These are phyloP conservation scores for Phania funesta DNA, from an alignment of 2,888 invertebrate genomes.

Conservation along the genomic window DNA sequence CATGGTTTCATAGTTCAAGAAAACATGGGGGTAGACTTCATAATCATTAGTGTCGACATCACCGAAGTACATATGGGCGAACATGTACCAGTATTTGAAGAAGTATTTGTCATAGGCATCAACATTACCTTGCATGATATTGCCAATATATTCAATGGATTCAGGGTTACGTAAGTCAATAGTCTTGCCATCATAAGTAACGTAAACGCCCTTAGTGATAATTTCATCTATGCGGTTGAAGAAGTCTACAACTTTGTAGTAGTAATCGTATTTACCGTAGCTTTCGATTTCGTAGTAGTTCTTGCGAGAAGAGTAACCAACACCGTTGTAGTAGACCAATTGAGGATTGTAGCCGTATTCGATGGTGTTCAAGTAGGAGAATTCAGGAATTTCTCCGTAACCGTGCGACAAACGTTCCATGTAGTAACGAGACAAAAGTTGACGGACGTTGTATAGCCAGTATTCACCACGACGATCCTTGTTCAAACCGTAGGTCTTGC, in stretches of 20 bases:
- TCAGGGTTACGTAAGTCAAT: slow-evolving; percentile 83
- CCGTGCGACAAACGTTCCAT: slow-evolving; percentile 86
- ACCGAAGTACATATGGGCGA: slow-evolving; percentile 74
- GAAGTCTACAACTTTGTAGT: slow-evolving; percentile 73
- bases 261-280: slow-evolving; percentile 74
- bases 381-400: slow-evolving; percentile 83
- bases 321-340: slow-evolving; percentile 83
- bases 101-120: slow-evolving; percentile 74
- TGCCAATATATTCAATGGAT: slow-evolving; percentile 84
- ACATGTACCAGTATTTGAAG: slow-evolving; percentile 74
- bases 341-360: slow-evolving; percentile 83
- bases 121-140: slow-evolving; percentile 84
- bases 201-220: slow-evolving; percentile 81
- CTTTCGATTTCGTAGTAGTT: slow-evolving; percentile 77
- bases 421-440: slow-evolving; percentile 86
- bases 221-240: slow-evolving; percentile 81
- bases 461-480: slow-evolving; percentile 84
- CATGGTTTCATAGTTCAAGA: slow-evolving; percentile 85
- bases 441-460: slow-evolving; percentile 85
- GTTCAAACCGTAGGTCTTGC: slow-evolving; percentile 80
- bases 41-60: slow-evolving; percentile 71
- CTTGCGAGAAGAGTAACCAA: slow-evolving; percentile 83
- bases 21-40: slow-evolving; percentile 81
- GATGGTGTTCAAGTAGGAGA: slow-evolving; percentile 82
- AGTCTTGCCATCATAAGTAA: slow-evolving; percentile 76